phyloP scores from a whole-genome alignment of 2,797 vertebrate genomes.

The Premnoplex brunnescens region DNA sequence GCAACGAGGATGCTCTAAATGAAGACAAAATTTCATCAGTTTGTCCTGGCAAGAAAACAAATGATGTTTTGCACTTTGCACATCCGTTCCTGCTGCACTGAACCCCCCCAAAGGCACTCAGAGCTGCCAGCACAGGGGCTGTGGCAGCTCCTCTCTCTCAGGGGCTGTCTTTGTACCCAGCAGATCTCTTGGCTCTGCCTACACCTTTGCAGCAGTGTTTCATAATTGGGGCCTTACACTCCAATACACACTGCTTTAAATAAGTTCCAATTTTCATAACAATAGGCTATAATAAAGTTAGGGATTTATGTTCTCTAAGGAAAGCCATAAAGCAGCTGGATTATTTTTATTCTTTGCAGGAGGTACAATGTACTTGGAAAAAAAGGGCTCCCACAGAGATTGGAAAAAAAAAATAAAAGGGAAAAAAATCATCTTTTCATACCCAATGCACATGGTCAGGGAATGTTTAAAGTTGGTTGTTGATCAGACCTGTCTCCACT shows the following conservation, averaged over 20 bases:
- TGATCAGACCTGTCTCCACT: neutral
- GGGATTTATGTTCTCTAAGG: neutral
- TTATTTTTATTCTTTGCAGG: slow-evolving; percentile 1
- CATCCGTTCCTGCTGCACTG: neutral
- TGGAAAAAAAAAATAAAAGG: neutral
- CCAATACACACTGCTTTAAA: slow-evolving; percentile 3
- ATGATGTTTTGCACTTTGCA: neutral
- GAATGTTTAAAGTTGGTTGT: neutral
- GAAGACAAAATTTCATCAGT: neutral
- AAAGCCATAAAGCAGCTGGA: neutral
- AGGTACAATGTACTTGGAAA: neutral
- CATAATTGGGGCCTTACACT: neutral
- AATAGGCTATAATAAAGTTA: neutral
- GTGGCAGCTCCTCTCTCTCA: neutral
- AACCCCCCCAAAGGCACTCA: too few relatives aligned
- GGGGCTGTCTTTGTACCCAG: neutral
- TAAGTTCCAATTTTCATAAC: slow-evolving; percentile 47
- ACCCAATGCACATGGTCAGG: neutral
- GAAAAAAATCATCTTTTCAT: neutral
- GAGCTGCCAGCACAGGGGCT: too few relatives aligned
- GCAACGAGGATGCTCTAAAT: neutral
- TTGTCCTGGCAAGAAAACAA: neutral
- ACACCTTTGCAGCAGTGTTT: neutral
- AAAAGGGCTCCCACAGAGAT: neutral
- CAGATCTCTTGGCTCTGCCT: neutral